A percentile compares a stretch with the other conserved stretches of the same genome.
Evolutionary conservation across 2,113 vertebrate species (phyloP).

Genomic region (Empidonax alnorum): DNA sequence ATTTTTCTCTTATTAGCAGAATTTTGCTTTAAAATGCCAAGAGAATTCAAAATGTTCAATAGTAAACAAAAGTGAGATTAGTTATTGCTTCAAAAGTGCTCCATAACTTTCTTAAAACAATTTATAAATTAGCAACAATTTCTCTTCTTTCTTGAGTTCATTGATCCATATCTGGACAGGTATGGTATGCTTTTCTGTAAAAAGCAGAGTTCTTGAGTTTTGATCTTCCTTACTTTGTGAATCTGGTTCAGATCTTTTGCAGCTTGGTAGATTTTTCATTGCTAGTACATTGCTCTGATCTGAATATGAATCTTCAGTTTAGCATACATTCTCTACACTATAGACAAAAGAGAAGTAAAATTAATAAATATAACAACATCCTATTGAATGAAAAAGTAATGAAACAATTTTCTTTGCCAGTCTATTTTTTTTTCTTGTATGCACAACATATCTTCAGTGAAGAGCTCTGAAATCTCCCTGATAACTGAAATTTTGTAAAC

Average conservation of each 20-base stretch:
- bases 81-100: background rate
- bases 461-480: background rate
- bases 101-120: background rate
- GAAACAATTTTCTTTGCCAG: background rate
- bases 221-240: background rate
- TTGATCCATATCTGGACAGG: background rate
- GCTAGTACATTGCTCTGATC: background rate
- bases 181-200: background rate
- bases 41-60: background rate
- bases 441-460: background rate
- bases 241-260: background rate
- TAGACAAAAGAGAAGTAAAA: background rate
- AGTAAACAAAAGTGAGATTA: background rate
- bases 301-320: background rate
- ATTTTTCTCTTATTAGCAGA: background rate
- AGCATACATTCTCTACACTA: background rate
- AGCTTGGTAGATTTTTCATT: background rate
- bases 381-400: background rate
- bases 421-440: background rate
- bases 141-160: background rate
- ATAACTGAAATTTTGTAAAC: background rate
- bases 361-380: background rate
- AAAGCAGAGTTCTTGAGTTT: background rate
- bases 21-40: background rate
- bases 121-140: background rate